Base-by-base conservation (phyloP, 1,140 invertebrate species). In the Catajapyx aquilonaris region DNA sequence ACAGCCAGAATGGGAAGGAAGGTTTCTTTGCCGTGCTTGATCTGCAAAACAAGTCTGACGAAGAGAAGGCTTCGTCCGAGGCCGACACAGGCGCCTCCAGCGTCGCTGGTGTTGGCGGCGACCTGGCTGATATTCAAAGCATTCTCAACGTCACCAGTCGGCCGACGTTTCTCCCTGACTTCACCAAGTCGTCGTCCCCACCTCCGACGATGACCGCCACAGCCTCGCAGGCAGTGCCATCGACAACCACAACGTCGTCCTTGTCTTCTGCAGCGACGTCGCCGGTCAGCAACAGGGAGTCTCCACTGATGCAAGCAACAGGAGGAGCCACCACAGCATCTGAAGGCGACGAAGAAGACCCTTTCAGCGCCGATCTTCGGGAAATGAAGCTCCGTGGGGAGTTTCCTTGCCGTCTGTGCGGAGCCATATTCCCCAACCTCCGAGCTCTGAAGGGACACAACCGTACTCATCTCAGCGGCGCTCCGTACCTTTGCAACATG, bases 371-470 rank as follows among this genome's bases (percentile, higher is more conserved):
- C 1, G 76, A 81, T 46, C 81, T 83, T 38, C 62, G 81, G 1
- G 71, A 74, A 38, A 84, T 85, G 81, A 86, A 86, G 49, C 48
- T 81, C 15, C 71, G 79, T 32, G 79, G 81, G 0, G 79, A 86
- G 51, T 88, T 88, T 48, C 81, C 84, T 1, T 93, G 86, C 52
- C 66, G 83, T 40, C 61, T 88, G 4, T 93, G 86, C 54, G 66
- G 68, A 0, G 69, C 73, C 0, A 69, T 84, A 2, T 90, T 87
- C 46, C 79, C 81, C 0, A 91, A 88, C 52, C 57, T 90, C n/a
- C 65, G 84, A 7, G 81, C 84, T 1, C 59, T 90, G 1, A 88
- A 88, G 53, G 84, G 81, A 0, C 88, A 93, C 53, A 86, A 85
- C 47, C 62, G 78, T 18, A 68, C 76, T 0, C 80, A 85, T 51